Base-by-base conservation (phyloP, 1,140 invertebrate genomes). In the Drosophila guanche region DNA sequence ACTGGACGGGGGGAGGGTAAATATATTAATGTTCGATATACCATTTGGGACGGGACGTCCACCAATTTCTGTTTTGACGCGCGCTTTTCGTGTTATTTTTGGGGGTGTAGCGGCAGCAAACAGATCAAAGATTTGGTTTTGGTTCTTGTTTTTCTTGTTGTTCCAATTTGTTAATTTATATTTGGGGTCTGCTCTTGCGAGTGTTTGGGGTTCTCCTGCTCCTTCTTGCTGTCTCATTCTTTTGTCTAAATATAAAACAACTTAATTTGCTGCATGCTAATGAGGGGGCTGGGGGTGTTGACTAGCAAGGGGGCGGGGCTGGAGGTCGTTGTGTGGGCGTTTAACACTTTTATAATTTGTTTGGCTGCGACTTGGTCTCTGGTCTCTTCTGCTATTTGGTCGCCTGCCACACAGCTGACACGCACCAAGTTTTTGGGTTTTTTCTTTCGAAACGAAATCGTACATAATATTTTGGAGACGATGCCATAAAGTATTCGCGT, bases 401-500 rank as follows among this genome's bases (percentile, higher is more conserved):
- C 70, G 76, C 70, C 75, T 69, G 61, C 67, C 67, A 20, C 33
- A 58, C 67, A 60, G 77, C 59, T 80, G 74, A 80, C 73, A 81
- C 79, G 79, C 79, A 58, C 59, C 73, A 60, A 80, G 12, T 46
- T 50, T 33, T 20, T 20, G 16, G 16, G 43, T 47, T 12, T 33
- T 33, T 55, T 53, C 51, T 52, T 66, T 41, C 42, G 48, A 23
- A 48, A 68, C 41, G 20, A 67, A 37, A 69, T 55, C 43, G 42
- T 76, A 81, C 77, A 81, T 86, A 74, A 77, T 86, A 77, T 86
- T 67, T 66, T 77, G 53, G 68, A 67, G 67, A 69, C 80, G 73
- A 85, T 86, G 77, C 88, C 83, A 85, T 86, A 81, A 86, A 86
- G 88, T 81, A 88, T 86, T 86, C 81, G 81, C 81, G 81, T 86